These are phyloP conservation scores for Cephus rjabovi DNA, from an alignment of 2,888 invertebrate genomes.

Conservation along the genomic window DNA sequence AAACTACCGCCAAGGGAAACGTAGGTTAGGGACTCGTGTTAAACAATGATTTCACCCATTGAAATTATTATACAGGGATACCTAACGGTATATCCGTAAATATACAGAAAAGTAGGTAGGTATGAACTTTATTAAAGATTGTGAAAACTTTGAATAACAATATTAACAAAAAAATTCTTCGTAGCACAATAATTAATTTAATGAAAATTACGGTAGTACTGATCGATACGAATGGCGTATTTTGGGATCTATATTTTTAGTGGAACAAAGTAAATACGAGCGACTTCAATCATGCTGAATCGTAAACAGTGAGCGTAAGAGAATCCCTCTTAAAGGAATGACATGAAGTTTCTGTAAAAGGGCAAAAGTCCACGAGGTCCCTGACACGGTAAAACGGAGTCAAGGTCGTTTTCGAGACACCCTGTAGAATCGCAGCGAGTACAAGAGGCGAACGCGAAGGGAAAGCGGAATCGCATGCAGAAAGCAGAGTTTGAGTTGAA, in stretches of 20 bases:
- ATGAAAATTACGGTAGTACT: neutral
- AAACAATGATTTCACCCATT: constrained; percentile 11
- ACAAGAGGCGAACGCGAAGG: constrained; percentile 7
- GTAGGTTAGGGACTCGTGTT: constrained; percentile 44
- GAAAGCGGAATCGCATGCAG: constrained; percentile 50
- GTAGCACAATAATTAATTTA: neutral
- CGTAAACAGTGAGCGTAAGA: neutral
- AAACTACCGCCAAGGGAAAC: constrained; percentile 41
- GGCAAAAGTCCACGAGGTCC: neutral
- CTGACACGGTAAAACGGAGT: constrained; percentile 1
- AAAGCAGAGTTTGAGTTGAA: constrained; percentile 61
- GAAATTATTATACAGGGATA: constrained; percentile 37
- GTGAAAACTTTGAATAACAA: neutral
- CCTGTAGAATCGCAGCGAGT: constrained; percentile 6
- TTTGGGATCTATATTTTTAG: neutral
- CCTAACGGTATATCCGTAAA: constrained; percentile 27
- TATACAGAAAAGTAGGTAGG: neutral
- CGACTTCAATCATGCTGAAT: neutral
- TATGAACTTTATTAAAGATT: too few species aligned
- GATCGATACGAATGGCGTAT: neutral
- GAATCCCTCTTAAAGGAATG: neutral
- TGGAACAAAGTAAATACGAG: neutral
- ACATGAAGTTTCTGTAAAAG: neutral
- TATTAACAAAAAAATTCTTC: neutral
- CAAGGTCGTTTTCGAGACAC: constrained; percentile 11